Conservation (phyloP, 2,888 invertebrate species). For the Ametastegia equiseti region DNA sequence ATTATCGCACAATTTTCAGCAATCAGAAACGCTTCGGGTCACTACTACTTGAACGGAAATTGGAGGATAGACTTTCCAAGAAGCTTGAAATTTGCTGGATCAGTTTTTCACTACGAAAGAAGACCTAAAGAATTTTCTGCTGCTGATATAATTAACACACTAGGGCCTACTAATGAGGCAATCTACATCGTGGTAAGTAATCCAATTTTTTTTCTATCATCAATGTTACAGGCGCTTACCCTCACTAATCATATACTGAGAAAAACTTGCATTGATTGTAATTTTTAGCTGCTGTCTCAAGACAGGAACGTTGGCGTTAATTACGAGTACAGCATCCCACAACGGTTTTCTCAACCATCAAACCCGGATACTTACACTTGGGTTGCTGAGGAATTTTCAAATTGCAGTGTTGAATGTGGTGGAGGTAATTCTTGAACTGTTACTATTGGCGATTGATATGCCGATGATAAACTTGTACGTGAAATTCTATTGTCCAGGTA, state of each 20-base stretch:
- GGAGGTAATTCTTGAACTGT: constrained; percentile 83
- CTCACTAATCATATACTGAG: constrained; percentile 22
- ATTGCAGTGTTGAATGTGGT: constrained; percentile 93
- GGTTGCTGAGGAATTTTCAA: constrained; percentile 87
- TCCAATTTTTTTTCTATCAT: neutral
- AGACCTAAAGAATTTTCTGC: constrained; percentile 88
- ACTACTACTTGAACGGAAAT: constrained; percentile 95
- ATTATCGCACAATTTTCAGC: constrained; percentile 78
- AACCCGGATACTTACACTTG: constrained; percentile 90
- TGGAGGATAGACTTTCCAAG: constrained; percentile 96
- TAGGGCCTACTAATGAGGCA: constrained; percentile 94
- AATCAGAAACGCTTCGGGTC: constrained; percentile 87
- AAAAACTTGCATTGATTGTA: constrained; percentile 24
- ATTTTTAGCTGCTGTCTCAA: constrained; percentile 86
- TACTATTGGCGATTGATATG: no score
- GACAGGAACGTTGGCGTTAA: constrained; percentile 90
- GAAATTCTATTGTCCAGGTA: constrained; percentile 77
- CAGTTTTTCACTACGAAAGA: constrained; percentile 92
- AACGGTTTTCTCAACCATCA: constrained; percentile 81
- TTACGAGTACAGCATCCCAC: constrained; percentile 94
- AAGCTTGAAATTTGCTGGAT: constrained; percentile 87
- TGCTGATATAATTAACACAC: constrained; percentile 89
- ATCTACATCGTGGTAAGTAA: constrained; percentile 88
- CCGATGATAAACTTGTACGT: no score
- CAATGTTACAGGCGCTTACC: neutral